Evolutionary conservation across 2,113 vertebrate species (phyloP), one percentile per base, ranked within the genome.

Genomic region (Vimba vimba): DNA sequence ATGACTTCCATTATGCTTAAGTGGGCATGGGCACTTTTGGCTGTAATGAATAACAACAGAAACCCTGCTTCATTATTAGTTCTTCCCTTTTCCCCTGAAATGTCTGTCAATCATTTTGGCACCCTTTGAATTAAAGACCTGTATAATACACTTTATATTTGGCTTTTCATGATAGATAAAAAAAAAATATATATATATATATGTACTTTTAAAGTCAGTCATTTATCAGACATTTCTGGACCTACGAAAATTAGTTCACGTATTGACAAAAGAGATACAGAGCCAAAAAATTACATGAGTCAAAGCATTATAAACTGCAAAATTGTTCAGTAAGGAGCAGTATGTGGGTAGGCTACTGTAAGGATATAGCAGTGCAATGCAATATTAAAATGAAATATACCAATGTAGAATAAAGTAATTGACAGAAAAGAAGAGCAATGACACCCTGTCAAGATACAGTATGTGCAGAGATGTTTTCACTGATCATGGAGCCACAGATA

Each of bases 1-100:
- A 79, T 62, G 2, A 62, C 21, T 79, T 79, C 77, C 77, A 43
- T 36, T 36, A 25, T 62, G 77, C 55, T 62, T 79, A 79, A 62
- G 55, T 62, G 57, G 55, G 59, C 77, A 60, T 79, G 77, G 21
- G 36, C 78, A 62, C 33, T 62, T 79, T 39, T 25, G 21, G 33
- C 57, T 79, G 12, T 43, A 62, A 62, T 62, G 12, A 79, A 60
- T 62, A 36, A 36, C 30, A 79, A 39, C 47, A 59, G 19, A 33
- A 79, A 59, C 30, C 19, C 30, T 79, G 71, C 39, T 36, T 75
- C 52, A 23, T 79, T 10, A 78, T 78, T 59, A 39, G 52, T 79
- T 79, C 21, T 79, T 55, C 6, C 5, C 19, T 79, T 79, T 33
- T 79, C 33, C 11, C 30, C 19, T 78, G 21, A 4, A 59, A 36